Percentiles rank a stretch among this genome's conserved stretches.
These are phyloP conservation scores for Channa striata DNA, from an alignment of 2,797 vertebrate genomes.

Conservation along the genomic window DNA sequence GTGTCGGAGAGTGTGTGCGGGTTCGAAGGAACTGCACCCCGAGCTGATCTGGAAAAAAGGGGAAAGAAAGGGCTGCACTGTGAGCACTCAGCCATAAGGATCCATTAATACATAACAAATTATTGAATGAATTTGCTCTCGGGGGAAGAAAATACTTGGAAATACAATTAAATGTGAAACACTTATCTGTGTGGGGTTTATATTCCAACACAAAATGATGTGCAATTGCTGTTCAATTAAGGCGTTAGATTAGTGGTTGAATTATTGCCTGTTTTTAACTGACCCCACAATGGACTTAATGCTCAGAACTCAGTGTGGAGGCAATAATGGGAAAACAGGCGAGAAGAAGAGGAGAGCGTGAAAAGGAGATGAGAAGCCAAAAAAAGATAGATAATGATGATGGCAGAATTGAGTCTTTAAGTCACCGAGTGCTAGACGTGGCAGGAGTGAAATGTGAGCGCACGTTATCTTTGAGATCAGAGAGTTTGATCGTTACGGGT, in stretches of 20 bases:
- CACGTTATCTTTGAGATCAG: conserved; percentile 18
- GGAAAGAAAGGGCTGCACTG: background rate
- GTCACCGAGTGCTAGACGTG: background rate
- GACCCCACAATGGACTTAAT: conserved; percentile 26
- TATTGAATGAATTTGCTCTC: conserved; percentile 39
- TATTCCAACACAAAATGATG: conserved; percentile 11
- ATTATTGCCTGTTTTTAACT: background rate
- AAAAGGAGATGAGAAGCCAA: background rate
- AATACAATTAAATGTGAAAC: conserved; percentile 9
- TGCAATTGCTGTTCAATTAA: conserved; percentile 7
- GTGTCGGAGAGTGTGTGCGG: background rate
- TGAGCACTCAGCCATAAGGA: conserved; percentile 26
- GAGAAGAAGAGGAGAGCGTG: background rate
- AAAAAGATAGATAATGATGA: background rate
- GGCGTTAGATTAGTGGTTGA: conserved; percentile 14
- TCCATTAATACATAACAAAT: conserved; percentile 50
- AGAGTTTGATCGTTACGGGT: background rate
- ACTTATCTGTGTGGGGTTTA: conserved; percentile 26
- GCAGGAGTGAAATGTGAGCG: background rate
- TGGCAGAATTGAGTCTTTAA: conserved; percentile 20
- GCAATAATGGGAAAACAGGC: conserved; percentile 34
- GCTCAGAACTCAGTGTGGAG: conserved; percentile 35
- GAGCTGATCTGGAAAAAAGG: conserved; percentile 10
- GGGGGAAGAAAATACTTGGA: conserved; percentile 5
- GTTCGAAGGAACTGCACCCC: conserved; percentile 6